Evolutionary conservation across 2,888 invertebrate genomes (phyloP).

Genomic region (Dicranocentrus wangi): DNA sequence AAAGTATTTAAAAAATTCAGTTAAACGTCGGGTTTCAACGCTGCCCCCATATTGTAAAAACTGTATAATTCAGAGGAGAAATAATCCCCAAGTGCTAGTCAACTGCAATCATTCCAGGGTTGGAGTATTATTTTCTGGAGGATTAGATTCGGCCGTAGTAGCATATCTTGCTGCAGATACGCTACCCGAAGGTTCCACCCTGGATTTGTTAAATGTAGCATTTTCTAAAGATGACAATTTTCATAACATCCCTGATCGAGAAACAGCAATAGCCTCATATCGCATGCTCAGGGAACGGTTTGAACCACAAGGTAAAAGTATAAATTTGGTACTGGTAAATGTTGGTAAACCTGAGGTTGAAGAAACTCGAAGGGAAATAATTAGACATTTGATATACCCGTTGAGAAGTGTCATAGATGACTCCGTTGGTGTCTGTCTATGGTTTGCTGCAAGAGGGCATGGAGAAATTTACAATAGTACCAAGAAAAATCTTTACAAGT

Average conservation of each 20-base stretch:
- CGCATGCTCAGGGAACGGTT: slow-evolving; percentile 60
- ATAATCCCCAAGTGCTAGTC: background rate
- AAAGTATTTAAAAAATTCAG: slow-evolving; percentile 74
- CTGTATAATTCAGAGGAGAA: slow-evolving; percentile 66
- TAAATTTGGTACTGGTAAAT: slow-evolving; percentile 77
- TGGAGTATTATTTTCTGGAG: slow-evolving; percentile 94
- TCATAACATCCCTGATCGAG: slow-evolving; percentile 66
- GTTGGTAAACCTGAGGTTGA: slow-evolving; percentile 81
- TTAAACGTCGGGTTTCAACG: slow-evolving; percentile 73
- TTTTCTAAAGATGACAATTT: slow-evolving; percentile 77
- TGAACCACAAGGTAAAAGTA: slow-evolving; percentile 30
- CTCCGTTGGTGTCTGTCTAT: slow-evolving; percentile 94
- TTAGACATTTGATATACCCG: slow-evolving; percentile 89
- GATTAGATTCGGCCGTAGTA: slow-evolving; percentile 94
- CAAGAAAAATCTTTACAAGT: slow-evolving; percentile 75
- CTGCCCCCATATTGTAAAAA: slow-evolving; percentile 73
- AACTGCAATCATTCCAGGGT: slow-evolving; percentile 81
- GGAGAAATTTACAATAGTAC: slow-evolving; percentile 75
- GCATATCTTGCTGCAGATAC: slow-evolving; percentile 86
- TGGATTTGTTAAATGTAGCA: slow-evolving; percentile 96
- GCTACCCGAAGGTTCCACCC: slow-evolving; percentile 79
- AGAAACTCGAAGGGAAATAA: slow-evolving; percentile 77
- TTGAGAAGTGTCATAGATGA: slow-evolving; percentile 93
- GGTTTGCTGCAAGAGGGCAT: slow-evolving; percentile 92
- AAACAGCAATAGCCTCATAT: slow-evolving; percentile 66